Percentiles rank a stretch among this genome's conserved stretches.
Conservation (phyloP, 2,888 invertebrate genomes). For the Eumacrocentrus americanus region DNA sequence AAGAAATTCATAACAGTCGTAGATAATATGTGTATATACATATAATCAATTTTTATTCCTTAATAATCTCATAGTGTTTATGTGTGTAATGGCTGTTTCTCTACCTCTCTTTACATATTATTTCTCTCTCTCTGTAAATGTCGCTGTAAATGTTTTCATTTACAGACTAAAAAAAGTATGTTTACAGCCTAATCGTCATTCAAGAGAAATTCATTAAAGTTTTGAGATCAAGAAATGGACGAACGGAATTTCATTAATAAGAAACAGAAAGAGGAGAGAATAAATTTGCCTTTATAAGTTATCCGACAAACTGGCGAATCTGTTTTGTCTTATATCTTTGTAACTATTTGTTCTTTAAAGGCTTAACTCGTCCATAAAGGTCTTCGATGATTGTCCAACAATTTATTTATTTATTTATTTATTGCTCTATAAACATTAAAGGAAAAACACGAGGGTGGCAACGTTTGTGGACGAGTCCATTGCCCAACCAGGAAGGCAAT, state of each 20-base stretch:
- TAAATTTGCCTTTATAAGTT: no score
- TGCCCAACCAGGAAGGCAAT: constrained; percentile 56
- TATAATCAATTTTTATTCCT: neutral
- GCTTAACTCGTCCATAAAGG: constrained; percentile 20
- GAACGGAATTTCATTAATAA: neutral
- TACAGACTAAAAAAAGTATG: neutral
- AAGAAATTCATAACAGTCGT: no score
- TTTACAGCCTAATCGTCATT: neutral
- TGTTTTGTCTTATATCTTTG: neutral
- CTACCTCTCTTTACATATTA: neutral
- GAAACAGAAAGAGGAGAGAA: neutral
- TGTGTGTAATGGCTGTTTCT: neutral
- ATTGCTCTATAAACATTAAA: constrained; percentile 58
- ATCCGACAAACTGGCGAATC: no score
- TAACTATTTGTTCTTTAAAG: neutral
- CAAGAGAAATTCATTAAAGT: neutral
- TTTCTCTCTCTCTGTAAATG: neutral
- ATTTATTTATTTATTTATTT: constrained; percentile 39
- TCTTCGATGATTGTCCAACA: constrained; percentile 40
- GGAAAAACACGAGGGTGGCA: constrained; percentile 33
- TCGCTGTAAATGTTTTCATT: neutral
- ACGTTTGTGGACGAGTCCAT: constrained; percentile 45
- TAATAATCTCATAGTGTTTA: neutral
- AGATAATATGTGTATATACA: neutral
- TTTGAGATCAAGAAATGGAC: neutral